A percentile compares a stretch with the other conserved stretches of the same genome.
These are phyloP conservation scores for Carlito syrichta DNA, from an alignment of 2,113 vertebrate genomes.

Conservation along the genomic window DNA sequence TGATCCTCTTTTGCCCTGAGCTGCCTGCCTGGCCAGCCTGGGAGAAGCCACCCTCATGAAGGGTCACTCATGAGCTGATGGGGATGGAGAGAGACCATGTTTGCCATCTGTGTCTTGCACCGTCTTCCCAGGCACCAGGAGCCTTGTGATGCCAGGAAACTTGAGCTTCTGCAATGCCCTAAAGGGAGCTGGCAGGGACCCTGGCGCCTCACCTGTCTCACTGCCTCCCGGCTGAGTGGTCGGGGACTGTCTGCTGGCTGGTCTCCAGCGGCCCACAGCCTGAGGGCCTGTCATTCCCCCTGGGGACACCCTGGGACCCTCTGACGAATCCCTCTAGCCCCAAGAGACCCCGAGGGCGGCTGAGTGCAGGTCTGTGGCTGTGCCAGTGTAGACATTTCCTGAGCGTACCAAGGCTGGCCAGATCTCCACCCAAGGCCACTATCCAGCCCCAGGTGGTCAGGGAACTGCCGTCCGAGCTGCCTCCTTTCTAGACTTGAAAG, in stretches of 20 bases:
- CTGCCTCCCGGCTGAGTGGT: accelerated
- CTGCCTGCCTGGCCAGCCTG: neutral
- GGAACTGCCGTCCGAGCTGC: too few species aligned
- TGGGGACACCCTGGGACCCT: neutral
- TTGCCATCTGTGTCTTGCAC: neutral
- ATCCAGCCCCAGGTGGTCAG: accelerated
- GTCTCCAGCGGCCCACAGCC: neutral
- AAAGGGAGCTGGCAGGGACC: accelerated
- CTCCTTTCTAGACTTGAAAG: neutral
- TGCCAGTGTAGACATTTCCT: accelerated
- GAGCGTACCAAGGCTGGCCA: neutral
- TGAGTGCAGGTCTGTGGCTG: neutral
- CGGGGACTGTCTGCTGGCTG: neutral
- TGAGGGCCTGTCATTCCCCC: neutral
- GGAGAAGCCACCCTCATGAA: neutral
- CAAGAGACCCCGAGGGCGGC: neutral
- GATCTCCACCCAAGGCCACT: neutral
- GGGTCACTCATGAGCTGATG: neutral
- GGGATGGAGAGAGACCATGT: accelerated
- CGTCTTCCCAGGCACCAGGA: neutral
- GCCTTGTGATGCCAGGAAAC: too few species aligned
- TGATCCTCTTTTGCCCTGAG: accelerated
- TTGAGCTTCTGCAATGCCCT: accelerated
- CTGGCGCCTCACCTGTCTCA: too few species aligned
- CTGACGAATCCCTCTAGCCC: neutral